phyloP scores from a whole-genome alignment of 2,888 invertebrate species.

The Plebejus anna region DNA sequence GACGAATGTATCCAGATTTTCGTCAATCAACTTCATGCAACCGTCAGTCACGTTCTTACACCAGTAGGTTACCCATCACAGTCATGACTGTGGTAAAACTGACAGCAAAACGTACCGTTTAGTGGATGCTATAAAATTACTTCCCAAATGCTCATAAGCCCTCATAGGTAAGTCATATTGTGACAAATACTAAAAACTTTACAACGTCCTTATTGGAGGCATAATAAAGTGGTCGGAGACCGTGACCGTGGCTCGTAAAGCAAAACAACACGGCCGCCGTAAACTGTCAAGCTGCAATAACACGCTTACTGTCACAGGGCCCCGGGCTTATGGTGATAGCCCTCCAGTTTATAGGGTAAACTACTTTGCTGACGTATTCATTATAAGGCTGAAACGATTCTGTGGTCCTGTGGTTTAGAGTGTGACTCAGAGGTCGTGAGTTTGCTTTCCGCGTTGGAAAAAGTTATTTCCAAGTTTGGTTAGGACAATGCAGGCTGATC shows the following conservation, averaged over 20 bases:
- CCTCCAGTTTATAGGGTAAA: background rate
- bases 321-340: background rate
- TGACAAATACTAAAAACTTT: background rate
- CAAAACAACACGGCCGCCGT: constrained; percentile 39
- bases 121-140: background rate
- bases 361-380: background rate
- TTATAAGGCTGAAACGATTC: background rate
- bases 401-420: no score
- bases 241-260: constrained; percentile 35
- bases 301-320: background rate
- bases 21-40: no score
- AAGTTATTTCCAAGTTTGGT: no score
- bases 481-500: no score
- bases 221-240: background rate
- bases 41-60: no score
- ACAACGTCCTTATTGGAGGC: background rate
- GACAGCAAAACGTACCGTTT: no score
- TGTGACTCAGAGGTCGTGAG: no score
- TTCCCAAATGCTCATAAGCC: background rate
- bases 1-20: no score
- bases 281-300: constrained; percentile 39
- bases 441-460: no score
- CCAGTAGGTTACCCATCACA: no score
- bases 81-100: no score
- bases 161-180: background rate